Evolutionary conservation across 2,888 invertebrate species (phyloP).

Genomic region (Monopis laevigella): DNA sequence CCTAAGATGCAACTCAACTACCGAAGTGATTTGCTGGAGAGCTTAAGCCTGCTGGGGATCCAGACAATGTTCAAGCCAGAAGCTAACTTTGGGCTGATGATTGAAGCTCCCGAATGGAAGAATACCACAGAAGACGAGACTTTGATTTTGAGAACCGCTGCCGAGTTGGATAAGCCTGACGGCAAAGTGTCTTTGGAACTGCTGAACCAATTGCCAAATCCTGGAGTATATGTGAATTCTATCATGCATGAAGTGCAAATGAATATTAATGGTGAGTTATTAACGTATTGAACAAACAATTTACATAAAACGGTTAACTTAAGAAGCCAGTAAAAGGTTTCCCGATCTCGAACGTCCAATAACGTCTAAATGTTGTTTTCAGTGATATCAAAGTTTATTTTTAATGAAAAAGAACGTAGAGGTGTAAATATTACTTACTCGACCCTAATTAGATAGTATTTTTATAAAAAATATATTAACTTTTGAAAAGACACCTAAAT

Average conservation of each 20-base stretch:
- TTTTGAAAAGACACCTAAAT: too few species aligned
- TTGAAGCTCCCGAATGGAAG: slow-evolving; percentile 25
- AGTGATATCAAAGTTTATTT: too few species aligned
- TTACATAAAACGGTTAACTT: not conserved
- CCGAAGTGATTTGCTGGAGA: slow-evolving; percentile 59
- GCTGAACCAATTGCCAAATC: slow-evolving; percentile 53
- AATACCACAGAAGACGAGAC: slow-evolving; percentile 29
- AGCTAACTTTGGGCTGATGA: slow-evolving; percentile 76
- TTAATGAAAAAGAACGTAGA: not conserved
- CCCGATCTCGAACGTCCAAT: too few species aligned
- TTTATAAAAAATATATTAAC: too few species aligned
- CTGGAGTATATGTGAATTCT: slow-evolving; percentile 70
- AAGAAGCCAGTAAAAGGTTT: not conserved
- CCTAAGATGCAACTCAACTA: slow-evolving; percentile 79
- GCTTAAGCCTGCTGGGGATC: slow-evolving; percentile 69
- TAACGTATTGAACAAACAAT: not conserved
- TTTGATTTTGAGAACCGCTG: slow-evolving; percentile 25
- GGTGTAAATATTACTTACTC: not conserved
- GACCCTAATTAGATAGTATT: too few species aligned
- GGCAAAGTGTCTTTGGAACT: slow-evolving; percentile 26
- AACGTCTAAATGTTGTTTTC: too few species aligned
- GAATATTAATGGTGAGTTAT: slow-evolving; percentile 58
- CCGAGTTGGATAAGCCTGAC: slow-evolving; percentile 16
- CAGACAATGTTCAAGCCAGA: slow-evolving; percentile 69
- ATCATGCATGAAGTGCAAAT: slow-evolving; percentile 74